A percentile compares a stretch with the other conserved stretches of the same genome.
Evolutionary conservation across 2,797 vertebrate genomes (phyloP).

Genomic region (Notolepis coatsorum): DNA sequence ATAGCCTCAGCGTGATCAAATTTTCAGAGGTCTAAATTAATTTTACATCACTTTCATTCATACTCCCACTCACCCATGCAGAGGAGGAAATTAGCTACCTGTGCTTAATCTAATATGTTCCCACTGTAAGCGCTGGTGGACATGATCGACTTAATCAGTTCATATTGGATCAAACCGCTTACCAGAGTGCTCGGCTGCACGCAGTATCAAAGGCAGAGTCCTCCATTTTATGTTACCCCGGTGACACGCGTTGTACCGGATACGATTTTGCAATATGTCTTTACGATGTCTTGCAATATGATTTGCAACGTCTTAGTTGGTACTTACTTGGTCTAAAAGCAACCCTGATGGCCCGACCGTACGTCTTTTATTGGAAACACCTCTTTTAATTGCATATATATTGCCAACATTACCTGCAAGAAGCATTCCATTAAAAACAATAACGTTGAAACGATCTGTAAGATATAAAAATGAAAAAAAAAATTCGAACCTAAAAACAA

Average conservation of each 20-base stretch:
- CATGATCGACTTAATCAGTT: constrained; percentile 82
- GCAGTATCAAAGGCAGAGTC: constrained; percentile 58
- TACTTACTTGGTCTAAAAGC: not conserved
- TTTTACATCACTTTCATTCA: constrained; percentile 82
- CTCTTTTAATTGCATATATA: constrained; percentile 14
- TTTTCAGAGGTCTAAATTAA: constrained; percentile 82
- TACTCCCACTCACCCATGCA: constrained; percentile 79
- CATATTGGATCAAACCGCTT: constrained; percentile 71
- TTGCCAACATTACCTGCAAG: constrained; percentile 5
- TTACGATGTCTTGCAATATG: too few species aligned
- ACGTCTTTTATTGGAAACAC: not conserved
- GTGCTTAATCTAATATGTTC: constrained; percentile 82
- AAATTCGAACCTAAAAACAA: constrained; percentile 24
- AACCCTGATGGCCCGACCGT: not conserved
- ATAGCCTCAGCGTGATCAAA: constrained; percentile 80
- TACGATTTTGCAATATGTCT: constrained; percentile 21
- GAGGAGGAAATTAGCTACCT: constrained; percentile 83
- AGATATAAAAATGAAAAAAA: constrained; percentile 17
- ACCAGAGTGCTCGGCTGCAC: constrained; percentile 60
- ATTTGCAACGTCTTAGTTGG: not conserved
- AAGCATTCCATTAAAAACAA: constrained; percentile 7
- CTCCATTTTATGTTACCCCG: constrained; percentile 37
- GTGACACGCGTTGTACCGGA: not conserved
- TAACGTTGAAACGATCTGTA: constrained; percentile 4
- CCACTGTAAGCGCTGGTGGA: constrained; percentile 79